Base-by-base conservation (phyloP, 2,797 vertebrate genomes). In the Carduelis carduelis region DNA sequence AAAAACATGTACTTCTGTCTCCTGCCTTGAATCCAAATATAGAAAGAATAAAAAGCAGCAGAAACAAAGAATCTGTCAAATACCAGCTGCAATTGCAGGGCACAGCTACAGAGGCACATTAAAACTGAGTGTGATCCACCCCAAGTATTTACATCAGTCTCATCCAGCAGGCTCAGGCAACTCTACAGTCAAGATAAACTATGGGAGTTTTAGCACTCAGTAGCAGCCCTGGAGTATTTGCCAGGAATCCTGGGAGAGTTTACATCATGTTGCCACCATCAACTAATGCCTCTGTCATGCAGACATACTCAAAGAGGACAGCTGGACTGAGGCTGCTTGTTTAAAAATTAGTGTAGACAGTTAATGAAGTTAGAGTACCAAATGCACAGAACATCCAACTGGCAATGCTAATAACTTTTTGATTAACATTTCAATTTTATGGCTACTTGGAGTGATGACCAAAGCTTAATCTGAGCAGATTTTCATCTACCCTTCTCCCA, bases 11-110 rank as follows among this genome's bases (percentile, higher is more conserved):
- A 84, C 47, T 93, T 94, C 57, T 94, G 59, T 60, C 75, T 93
- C 47, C 77, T 79, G 63, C 59, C 66, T 84, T 63, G 80, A 92
- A 88, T 95, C 92, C 85, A 95, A 89, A 94, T 82, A 76, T 52
- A 60, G 81, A 84, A 94, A 66, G 47, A 93, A 91, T 85, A 87
- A 87, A 85, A 50, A 43, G 66, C 27, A 87, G 87, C 14, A 63
- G 59, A 89, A 89, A 86, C 50, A 91, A 92, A 89, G 77, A 79
- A 70, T 89, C 74, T 69, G 3, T 87, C 89, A 70, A 37, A 89
- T 19, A 65, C 12, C 74, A 95, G 83, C 81, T 89, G 78, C 77
- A 89, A 61, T 52, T 69, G 91, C 13, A 87, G 59, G 47, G 43
- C 78, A 84, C 32, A 85, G 72, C 71, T 66, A 89, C 28, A 89